These are phyloP conservation scores for Apostichopus japonicus DNA, from an alignment of 35 echinoderm and acorn worm genomes.

Conservation along the genomic window DNA sequence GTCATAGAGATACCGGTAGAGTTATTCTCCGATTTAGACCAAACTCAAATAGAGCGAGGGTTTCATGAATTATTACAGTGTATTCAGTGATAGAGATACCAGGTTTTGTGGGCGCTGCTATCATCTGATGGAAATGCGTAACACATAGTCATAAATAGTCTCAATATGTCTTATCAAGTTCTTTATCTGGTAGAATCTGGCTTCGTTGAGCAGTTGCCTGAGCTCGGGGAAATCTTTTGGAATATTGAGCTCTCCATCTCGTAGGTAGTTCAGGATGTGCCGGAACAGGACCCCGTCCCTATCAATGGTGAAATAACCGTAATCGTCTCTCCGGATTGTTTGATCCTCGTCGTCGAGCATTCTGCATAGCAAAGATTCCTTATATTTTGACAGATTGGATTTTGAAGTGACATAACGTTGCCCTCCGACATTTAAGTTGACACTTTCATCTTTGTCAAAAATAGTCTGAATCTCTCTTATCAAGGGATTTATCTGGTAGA, in stretches of 20 bases:
- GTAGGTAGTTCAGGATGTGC: constrained; percentile 14
- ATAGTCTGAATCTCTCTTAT: background rate
- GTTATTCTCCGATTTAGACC: no score
- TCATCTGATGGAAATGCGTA: no score
- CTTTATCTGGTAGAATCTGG: constrained; percentile 1
- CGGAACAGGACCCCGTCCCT: constrained; percentile 35
- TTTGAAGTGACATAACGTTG: background rate
- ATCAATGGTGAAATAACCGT: constrained; percentile 6
- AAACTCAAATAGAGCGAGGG: no score
- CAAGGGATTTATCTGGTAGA: constrained; percentile 22
- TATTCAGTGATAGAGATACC: no score
- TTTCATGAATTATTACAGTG: no score
- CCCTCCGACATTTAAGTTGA: background rate
- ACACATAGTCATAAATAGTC: no score
- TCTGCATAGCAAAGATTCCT: constrained; percentile 22
- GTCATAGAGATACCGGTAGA: no score
- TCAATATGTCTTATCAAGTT: background rate
- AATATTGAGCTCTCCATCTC: background rate
- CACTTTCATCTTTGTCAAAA: background rate
- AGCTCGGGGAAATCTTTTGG: constrained; percentile 17
- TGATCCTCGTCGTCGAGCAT: constrained; percentile 34
- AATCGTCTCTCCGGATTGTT: background rate
- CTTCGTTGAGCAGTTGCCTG: constrained; percentile 4
- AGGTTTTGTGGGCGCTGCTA: no score
- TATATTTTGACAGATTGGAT: background rate